Evolutionary conservation across 2,797 vertebrate genomes (phyloP), one percentile per base, ranked within the genome.

Genomic region (Sphenodon punctatus): DNA sequence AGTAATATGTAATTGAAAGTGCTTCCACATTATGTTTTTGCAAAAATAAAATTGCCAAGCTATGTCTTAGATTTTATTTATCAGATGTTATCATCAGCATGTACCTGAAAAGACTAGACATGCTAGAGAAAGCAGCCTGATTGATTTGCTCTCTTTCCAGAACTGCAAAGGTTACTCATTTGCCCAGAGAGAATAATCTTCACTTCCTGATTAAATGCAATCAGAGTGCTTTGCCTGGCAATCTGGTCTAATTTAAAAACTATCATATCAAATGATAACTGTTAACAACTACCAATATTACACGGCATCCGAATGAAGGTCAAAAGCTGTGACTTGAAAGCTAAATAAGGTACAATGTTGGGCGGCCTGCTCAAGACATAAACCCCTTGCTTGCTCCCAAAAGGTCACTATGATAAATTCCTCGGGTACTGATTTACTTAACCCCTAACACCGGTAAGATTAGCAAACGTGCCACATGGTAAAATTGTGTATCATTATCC

Each of bases 191-290:
- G 22, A 84, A 80, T 70, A 27, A 56, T 84, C 60, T 88, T 92
- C 68, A 61, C 74, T 88, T 93, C 71, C 82, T 94, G 85, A 94
- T 95, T 94, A 94, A 93, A 93, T 55, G 73, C n/a, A 94, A 92
- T 92, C 88, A 94, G 75, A 88, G 49, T 70, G 65, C 48, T 85
- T 92, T 85, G 73, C 75, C 53, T 87, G 59, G 74, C 68, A 93
- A 87, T 90, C 67, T 91, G 75, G 66, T 79, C 70, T 94, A 93
- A 95, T 94, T 94, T 94, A 75, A 90, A 94, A 95, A 66, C 80
- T 84, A 93, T 89, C 92, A 88, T 80, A 88, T 82, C 71, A 87
- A 85, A 60, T 78, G 79, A 92, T 93, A 91, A 87, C 84, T 87
- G 64, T 70, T 94, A 94, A 91, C 91, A 93, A 84, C 83, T 64